Percentiles rank a stretch among this genome's conserved stretches.
These are phyloP conservation scores for Dendrolimus pini DNA, from an alignment of 2,888 invertebrate genomes.

Conservation along the genomic window DNA sequence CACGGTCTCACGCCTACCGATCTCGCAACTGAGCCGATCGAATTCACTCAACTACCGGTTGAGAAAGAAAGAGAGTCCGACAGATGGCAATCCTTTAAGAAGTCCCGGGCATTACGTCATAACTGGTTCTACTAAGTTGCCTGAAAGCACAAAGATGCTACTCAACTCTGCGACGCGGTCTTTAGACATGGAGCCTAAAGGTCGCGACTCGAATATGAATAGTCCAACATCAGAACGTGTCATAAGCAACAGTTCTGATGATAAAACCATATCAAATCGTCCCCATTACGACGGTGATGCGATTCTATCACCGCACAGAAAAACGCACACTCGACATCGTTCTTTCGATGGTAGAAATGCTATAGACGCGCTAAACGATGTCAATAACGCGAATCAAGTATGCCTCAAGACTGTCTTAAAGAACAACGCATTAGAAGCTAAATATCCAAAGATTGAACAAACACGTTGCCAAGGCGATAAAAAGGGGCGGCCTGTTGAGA, in stretches of 20 bases:
- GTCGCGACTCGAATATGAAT: constrained; percentile 59
- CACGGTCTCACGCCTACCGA: constrained; percentile 57
- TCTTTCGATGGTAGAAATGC: constrained; percentile 66
- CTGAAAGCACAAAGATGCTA: constrained; percentile 47
- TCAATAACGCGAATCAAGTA: constrained; percentile 51
- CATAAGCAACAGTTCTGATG: constrained; percentile 63
- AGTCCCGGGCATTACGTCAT: constrained; percentile 68
- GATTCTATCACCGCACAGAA: constrained; percentile 60
- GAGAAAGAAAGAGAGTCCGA: constrained; percentile 51
- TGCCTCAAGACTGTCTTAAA: constrained; percentile 61
- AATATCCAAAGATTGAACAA: constrained; percentile 59
- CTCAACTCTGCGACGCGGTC: constrained; percentile 57
- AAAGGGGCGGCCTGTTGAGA: constrained; percentile 41
- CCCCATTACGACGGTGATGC: constrained; percentile 55
- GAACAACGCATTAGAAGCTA: constrained; percentile 58
- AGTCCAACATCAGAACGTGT: constrained; percentile 57
- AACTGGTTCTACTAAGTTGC: constrained; percentile 57
- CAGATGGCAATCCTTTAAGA: constrained; percentile 58
- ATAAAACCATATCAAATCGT: constrained; percentile 60
- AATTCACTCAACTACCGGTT: constrained; percentile 69
- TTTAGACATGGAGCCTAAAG: constrained; percentile 46
- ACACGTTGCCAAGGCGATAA: constrained; percentile 59
- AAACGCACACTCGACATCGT: constrained; percentile 69
- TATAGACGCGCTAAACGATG: constrained; percentile 54
- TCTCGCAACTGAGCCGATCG: constrained; percentile 63